A percentile compares a stretch with the other conserved stretches of the same genome.
These are phyloP conservation scores for Percopsis omiscomaycus DNA, from an alignment of 2,797 vertebrate species.

Conservation along the genomic window DNA sequence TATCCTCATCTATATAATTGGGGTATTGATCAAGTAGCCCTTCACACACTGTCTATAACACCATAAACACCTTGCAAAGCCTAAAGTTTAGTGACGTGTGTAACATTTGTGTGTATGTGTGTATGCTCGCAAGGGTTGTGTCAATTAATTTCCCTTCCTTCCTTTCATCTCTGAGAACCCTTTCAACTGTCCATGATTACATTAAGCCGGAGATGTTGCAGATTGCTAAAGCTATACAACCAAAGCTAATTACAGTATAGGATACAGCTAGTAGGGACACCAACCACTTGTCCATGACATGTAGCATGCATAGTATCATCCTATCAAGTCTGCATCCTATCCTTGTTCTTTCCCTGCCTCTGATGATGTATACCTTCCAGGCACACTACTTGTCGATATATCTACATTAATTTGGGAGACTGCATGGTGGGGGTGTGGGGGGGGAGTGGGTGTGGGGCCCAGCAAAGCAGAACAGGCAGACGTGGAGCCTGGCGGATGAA, in stretches of 20 bases:
- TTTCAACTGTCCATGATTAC: neutral
- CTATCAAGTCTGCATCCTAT: neutral
- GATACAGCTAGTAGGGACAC: conserved; percentile 6
- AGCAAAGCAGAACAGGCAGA: conserved; percentile 35
- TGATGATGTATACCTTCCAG: conserved; percentile 87
- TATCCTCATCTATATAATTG: conserved; percentile 76
- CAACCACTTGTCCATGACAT: conserved; percentile 6
- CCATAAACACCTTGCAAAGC: too few relatives aligned
- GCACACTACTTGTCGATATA: conserved; percentile 97
- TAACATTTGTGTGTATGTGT: conserved; percentile 5
- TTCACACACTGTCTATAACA: neutral
- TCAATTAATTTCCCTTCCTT: neutral
- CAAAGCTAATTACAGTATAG: neutral
- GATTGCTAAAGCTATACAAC: neutral
- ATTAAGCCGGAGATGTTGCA: neutral
- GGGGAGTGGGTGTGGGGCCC: conserved; percentile 50
- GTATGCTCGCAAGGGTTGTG: neutral
- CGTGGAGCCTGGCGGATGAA: conserved; percentile 18
- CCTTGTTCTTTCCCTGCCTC: conserved; percentile 41
- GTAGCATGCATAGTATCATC: conserved; percentile 5
- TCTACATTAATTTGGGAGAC: conserved; percentile 93
- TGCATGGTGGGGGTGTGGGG: conserved; percentile 43
- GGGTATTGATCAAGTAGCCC: conserved; percentile 70
- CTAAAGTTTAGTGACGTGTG: neutral
- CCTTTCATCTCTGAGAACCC: neutral